These are phyloP conservation scores for Cheilinus undulatus DNA, from an alignment of 2,113 vertebrate genomes.

Conservation along the genomic window DNA sequence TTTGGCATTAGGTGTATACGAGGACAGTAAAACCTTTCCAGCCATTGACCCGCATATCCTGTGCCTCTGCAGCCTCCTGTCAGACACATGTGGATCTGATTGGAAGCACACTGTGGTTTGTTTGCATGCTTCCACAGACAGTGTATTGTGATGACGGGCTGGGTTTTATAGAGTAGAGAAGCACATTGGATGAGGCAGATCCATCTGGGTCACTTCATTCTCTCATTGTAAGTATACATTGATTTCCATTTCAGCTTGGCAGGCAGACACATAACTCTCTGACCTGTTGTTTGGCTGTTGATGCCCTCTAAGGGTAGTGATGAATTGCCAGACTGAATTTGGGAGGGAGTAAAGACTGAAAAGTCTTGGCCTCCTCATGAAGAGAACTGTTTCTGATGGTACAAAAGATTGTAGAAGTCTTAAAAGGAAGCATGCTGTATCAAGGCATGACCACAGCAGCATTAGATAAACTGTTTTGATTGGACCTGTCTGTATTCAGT, in stretches of 20 bases:
- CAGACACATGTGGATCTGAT: slow-evolving; percentile 66
- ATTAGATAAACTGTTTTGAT: slow-evolving; percentile 19
- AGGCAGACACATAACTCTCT: slow-evolving; percentile 61
- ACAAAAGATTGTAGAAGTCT: slow-evolving; percentile 4
- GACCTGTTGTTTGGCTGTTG: slow-evolving; percentile 79
- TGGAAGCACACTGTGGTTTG: slow-evolving; percentile 53
- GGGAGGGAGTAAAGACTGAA: slow-evolving; percentile 2
- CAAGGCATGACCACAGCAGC: neutral
- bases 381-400: slow-evolving; percentile 1
- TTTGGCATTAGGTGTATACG: slow-evolving; percentile 7
- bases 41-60: slow-evolving; percentile 45
- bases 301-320: slow-evolving; percentile 60
- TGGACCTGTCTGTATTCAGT: slow-evolving; percentile 9
- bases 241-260: slow-evolving; percentile 81
- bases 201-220: slow-evolving; percentile 76
- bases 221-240: slow-evolving; percentile 77
- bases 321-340: slow-evolving; percentile 54
- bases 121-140: slow-evolving; percentile 52
- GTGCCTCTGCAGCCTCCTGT: slow-evolving; percentile 61
- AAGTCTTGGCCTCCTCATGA: neutral
- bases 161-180: slow-evolving; percentile 39
- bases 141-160: slow-evolving; percentile 41
- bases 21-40: slow-evolving; percentile 38
- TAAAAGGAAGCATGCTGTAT: neutral
- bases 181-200: slow-evolving; percentile 39